phyloP scores from a whole-genome alignment of 2,888 invertebrate genomes.

The Abrostola tripartita region DNA sequence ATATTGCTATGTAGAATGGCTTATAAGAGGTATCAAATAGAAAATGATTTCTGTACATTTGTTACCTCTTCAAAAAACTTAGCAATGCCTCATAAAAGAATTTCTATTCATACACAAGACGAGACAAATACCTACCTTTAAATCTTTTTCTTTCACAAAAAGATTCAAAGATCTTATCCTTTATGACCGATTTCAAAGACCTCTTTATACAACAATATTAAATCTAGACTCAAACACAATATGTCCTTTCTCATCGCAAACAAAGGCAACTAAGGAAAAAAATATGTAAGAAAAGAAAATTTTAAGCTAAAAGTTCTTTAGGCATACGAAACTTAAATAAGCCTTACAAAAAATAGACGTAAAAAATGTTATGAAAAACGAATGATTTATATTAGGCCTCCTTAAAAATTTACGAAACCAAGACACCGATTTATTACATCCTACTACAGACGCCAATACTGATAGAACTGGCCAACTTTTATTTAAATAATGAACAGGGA shows the following conservation, averaged over 20 bases:
- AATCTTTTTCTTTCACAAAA: background rate
- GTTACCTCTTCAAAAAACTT: no score
- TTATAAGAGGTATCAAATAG: no score
- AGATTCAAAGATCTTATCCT: background rate
- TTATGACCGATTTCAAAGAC: conserved; percentile 16
- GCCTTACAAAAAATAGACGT: conserved; percentile 54
- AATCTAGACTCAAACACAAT: conserved; percentile 36
- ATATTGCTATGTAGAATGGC: no score
- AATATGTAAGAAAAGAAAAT: conserved; percentile 21
- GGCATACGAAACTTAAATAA: conserved; percentile 57
- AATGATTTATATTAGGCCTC: conserved; percentile 63
- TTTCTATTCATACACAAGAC: background rate
- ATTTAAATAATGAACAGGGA: background rate
- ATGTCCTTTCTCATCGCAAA: conserved; percentile 25
- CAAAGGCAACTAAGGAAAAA: conserved; percentile 35
- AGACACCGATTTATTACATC: conserved; percentile 65
- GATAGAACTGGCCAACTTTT: conserved; percentile 27
- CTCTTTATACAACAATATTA: conserved; percentile 31
- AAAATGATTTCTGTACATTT: no score
- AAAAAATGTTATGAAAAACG: conserved; percentile 65
- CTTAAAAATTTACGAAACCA: conserved; percentile 65
- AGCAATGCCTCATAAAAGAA: background rate
- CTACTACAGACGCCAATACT: conserved; percentile 17
- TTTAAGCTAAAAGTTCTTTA: conserved; percentile 37
- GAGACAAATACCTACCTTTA: conserved; percentile 1